phyloP scores from a whole-genome alignment of 2,888 invertebrate species.

The Hypercompe scribonia region DNA sequence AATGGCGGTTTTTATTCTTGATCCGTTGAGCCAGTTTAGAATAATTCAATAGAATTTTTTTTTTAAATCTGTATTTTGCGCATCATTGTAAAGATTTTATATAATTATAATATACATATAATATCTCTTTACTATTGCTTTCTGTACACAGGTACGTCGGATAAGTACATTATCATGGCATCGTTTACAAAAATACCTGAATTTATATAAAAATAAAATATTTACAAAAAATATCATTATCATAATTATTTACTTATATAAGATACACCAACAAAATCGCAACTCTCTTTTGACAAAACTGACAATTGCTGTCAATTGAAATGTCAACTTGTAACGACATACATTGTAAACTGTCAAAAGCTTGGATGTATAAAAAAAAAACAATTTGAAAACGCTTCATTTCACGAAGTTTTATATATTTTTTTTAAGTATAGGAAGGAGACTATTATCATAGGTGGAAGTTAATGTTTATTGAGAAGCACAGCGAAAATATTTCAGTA shows the following conservation, averaged over 20 bases:
- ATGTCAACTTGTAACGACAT: background rate
- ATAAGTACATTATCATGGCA: conserved; percentile 56
- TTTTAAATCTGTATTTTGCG: background rate
- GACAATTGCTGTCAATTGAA: background rate
- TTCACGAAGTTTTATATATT: background rate
- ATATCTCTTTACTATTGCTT: conserved; percentile 40
- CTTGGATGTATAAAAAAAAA: background rate
- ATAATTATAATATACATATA: conserved; percentile 12
- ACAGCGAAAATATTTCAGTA: background rate
- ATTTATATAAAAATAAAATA: conserved; percentile 49
- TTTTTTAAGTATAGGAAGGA: background rate
- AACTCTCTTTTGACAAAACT: background rate
- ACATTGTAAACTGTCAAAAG: background rate
- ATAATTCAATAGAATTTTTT: background rate
- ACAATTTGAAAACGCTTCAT: background rate
- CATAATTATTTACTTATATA: background rate
- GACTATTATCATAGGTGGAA: background rate
- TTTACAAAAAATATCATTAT: conserved; percentile 24
- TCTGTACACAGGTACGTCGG: conserved; percentile 56
- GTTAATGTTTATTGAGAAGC: background rate
- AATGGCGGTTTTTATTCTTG: no score
- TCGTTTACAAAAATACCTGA: conserved; percentile 48
- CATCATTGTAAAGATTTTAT: background rate
- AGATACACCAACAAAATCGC: background rate
- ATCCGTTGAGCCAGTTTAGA: background rate